Evolutionary conservation across 2,113 vertebrate genomes (phyloP).

Genomic region (Erythrocebus patas): DNA sequence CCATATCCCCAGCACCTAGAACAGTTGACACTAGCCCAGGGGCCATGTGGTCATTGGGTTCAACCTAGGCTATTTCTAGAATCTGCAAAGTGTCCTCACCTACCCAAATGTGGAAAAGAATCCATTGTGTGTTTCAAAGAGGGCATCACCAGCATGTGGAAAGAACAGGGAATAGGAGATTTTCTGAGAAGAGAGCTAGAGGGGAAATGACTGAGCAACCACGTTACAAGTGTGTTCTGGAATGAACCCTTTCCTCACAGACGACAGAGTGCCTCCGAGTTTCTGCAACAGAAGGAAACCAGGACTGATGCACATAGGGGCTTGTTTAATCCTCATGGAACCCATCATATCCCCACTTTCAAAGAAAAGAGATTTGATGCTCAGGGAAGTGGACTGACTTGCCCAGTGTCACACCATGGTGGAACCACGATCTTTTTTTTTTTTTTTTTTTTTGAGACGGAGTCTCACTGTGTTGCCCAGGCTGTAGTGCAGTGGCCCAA

Average conservation of each 20-base stretch:
- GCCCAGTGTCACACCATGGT: rapidly evolving
- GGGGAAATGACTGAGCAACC: neutral
- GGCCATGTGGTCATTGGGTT: neutral
- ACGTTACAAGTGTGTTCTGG: rapidly evolving
- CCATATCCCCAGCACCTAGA: neutral
- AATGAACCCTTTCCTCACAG: neutral
- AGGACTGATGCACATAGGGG: rapidly evolving
- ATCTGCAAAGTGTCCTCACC: neutral
- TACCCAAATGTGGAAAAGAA: neutral
- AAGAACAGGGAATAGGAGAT: no score
- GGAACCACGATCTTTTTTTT: neutral
- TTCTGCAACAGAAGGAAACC: no score
- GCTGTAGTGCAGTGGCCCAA: no score
- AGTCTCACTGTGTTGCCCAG: no score
- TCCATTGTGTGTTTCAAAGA: neutral
- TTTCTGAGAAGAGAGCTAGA: neutral
- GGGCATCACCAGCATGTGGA: no score
- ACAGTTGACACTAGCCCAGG: neutral
- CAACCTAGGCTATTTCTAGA: neutral
- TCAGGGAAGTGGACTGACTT: neutral
- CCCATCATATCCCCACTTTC: neutral
- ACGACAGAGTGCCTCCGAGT: rapidly evolving
- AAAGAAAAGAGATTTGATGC: neutral
- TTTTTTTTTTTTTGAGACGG: no score
- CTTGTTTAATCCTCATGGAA: neutral